Evolutionary conservation across 1,140 invertebrate genomes (phyloP), one percentile per base, ranked within the genome.

Genomic region (Ceratitis capitata): DNA sequence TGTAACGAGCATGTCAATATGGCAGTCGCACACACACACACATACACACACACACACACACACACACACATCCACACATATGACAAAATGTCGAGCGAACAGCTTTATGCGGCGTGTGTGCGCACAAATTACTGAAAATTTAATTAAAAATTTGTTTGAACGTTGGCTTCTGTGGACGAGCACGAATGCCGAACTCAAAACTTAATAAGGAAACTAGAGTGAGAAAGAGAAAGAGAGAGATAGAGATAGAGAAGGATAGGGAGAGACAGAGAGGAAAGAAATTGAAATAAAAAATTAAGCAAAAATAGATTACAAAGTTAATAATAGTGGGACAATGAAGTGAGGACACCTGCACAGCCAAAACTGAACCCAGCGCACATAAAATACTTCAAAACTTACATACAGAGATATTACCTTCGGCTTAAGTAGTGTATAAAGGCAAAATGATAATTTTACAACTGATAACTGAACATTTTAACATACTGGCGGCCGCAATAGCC

Each of bases 121-220:
- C 69, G 45, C n/a, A 78, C 69, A 78, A 78, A 78, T 78, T 78
- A 78, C 69, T 78, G 69, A 78, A 47, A 78, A 78, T 78, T 78
- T 78, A 78, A 78, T 78, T 78, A 78, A 78, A 78, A 78, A 78
- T 78, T 78, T 78, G 69, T 78, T 78, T 78, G 69, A 19, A 78
- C 69, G 39, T 78, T 78, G 69, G 42, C 39, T 45, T 45, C 10
- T 10, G 39, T 42, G 39, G n/a, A 35, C 0, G 14, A 78, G 69
- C 10, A 78, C 32, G 23, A 78, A 78, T 45, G 39, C 69, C 39
- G n/a, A 42, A 74, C 35, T 10, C 6, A 74, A 74, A 74, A 74
- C 64, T 42, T 74, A 45, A 78, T n/a, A 78, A 78, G 45, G 32
- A 42, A 74, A 74, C n/a, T n/a, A n/a, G n/a, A n/a, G n/a, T n/a